Base-by-base conservation (phyloP, 2,113 vertebrate species). In the Cercocebus atys region DNA sequence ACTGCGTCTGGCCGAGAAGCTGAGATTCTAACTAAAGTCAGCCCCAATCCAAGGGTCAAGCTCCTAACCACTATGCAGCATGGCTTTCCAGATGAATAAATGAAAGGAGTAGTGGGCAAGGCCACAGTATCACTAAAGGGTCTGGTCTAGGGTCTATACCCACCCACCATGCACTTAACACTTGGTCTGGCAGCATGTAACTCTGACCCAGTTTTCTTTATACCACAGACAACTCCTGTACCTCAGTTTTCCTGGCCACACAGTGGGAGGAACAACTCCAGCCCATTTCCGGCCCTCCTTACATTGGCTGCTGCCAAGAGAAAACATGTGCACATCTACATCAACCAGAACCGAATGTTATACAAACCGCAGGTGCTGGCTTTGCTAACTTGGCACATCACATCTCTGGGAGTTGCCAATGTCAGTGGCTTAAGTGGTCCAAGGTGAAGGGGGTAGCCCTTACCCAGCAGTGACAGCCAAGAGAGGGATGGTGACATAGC, bases 381-480 rank as follows among this genome's bases (percentile, higher is more conserved):
- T 89, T 87, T 96, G 93, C 87, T 95, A 95, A 87, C 57, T 57
- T 95, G 92, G 70, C 50, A 80, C 35, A 73, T 52, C 55, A 23
- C 14, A 80, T 57, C 52, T 83, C 85, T 91, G 57, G 57, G 52
- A 87, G 55, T 18, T 89, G 52, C 83, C 75, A 45, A 3, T 20
- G 47, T 92, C 75, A 72, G 10, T 66, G 66, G 64, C 40, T 95
- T 88, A 93, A 83, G 32, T 14, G 52, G n/a, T 40, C 81, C 75
- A 93, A 93, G 50, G 83, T 96, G 18, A 96, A 95, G 94, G n/a
- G 45, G 25, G 38, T 55, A 93, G 25, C 35, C 52, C 73, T 93
- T 12, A 50, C 22, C 38, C 68, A 95, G 14, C 7, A 92, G 25
- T 92, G 80, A 73, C 90, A 95, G 66, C 50, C 70, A 96, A 90